A percentile compares a stretch with the other conserved stretches of the same genome.
phyloP scores from a whole-genome alignment of 53 echinoderm and acorn worm species.

The Zoroaster sp. region DNA sequence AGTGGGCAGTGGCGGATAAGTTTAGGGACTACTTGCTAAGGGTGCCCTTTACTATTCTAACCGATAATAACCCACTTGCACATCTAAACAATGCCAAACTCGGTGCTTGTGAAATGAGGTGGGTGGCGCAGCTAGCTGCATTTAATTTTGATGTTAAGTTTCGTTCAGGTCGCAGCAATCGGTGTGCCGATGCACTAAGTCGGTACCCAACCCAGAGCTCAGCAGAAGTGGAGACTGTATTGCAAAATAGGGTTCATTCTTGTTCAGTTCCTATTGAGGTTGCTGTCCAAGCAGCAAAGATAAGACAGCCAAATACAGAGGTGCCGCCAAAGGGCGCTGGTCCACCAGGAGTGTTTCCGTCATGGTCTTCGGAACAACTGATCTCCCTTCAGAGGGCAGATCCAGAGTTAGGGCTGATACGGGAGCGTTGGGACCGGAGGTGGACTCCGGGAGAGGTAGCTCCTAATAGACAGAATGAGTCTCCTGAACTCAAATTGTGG shows the following conservation, averaged over 20 bases:
- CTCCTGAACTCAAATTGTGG: background rate
- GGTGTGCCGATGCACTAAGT: conserved; percentile 37
- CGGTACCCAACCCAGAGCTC: conserved; percentile 2
- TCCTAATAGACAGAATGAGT: background rate
- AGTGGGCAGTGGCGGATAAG: conserved; percentile 63
- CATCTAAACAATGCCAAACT: conserved; percentile 50
- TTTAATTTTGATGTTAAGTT: conserved; percentile 62
- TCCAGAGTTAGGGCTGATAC: background rate
- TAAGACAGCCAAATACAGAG: too few relatives aligned
- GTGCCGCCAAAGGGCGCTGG: background rate
- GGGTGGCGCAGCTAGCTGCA: conserved; percentile 55
- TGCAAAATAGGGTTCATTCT: background rate
- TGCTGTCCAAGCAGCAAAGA: background rate
- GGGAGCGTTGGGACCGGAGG: conserved; percentile 3
- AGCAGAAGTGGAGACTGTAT: background rate
- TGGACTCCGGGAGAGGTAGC: conserved; percentile 13
- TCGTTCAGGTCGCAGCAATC: conserved; percentile 44
- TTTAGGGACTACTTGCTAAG: conserved; percentile 47
- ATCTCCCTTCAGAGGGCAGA: background rate
- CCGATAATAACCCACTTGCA: conserved; percentile 48
- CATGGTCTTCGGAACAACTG: background rate
- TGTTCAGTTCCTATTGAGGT: background rate
- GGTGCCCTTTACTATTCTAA: background rate
- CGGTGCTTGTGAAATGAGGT: conserved; percentile 59
- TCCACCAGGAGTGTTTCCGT: background rate